These are phyloP conservation scores for Alcedo quadribrachys DNA, from an alignment of 2,797 vertebrate genomes.

Conservation along the genomic window DNA sequence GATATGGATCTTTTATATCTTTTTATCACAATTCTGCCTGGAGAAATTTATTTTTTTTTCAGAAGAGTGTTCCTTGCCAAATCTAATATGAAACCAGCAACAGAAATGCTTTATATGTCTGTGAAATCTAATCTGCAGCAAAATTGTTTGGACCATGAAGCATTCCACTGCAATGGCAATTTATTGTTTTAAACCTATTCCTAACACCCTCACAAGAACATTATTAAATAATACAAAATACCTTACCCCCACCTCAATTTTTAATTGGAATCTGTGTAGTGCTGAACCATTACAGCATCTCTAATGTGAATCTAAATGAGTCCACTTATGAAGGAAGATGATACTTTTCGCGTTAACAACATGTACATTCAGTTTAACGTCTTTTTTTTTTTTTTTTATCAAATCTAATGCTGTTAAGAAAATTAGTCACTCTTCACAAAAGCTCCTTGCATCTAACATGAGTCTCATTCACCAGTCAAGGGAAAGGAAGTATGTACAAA, in stretches of 20 bases:
- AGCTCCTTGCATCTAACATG: background rate
- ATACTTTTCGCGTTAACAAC: background rate
- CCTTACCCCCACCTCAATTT: background rate
- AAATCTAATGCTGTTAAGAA: slow-evolving; percentile 1
- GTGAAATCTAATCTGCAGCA: background rate
- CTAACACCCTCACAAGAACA: background rate
- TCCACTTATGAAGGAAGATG: background rate
- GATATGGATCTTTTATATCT: slow-evolving; percentile 12
- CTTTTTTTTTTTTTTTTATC: background rate
- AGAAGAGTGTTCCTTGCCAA: background rate
- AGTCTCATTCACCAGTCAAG: background rate
- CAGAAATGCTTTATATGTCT: background rate
- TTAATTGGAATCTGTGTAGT: background rate
- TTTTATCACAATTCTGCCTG: slow-evolving; percentile 29
- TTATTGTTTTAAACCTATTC: background rate
- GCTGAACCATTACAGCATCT: background rate
- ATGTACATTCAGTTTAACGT: background rate
- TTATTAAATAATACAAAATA: background rate
- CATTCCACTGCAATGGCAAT: background rate
- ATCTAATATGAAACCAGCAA: background rate
- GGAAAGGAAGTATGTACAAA: background rate
- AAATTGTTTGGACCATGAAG: background rate
- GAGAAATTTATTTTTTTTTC: slow-evolving; percentile 6
- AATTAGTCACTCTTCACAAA: background rate
- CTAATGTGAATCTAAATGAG: background rate